These are phyloP conservation scores for Timema cristinae DNA, from an alignment of 2,888 invertebrate species.

Conservation along the genomic window DNA sequence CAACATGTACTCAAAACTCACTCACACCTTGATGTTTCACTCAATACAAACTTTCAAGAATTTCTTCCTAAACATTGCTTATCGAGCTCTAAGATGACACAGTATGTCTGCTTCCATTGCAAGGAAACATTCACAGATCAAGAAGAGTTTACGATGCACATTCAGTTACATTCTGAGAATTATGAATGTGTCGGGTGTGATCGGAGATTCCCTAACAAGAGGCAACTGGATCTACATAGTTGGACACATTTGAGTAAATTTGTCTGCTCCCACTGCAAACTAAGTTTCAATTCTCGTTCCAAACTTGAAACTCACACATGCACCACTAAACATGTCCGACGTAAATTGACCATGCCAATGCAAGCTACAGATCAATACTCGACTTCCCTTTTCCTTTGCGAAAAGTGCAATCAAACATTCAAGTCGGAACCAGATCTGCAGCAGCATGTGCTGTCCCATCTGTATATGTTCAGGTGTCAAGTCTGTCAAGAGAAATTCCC, in stretches of 20 bases:
- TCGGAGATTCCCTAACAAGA: neutral
- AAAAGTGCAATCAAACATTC: neutral
- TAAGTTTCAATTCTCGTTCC: too few relatives aligned
- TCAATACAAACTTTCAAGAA: too few relatives aligned
- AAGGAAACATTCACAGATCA: neutral
- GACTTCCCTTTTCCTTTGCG: neutral
- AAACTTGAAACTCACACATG: too few relatives aligned
- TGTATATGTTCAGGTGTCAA: neutral
- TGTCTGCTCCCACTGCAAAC: neutral
- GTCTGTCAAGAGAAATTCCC: neutral
- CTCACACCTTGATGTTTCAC: too few relatives aligned
- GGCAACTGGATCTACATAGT: neutral
- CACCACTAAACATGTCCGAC: too few relatives aligned
- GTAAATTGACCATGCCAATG: too few relatives aligned
- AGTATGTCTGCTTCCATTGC: neutral
- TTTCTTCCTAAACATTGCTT: too few relatives aligned
- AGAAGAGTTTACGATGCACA: neutral
- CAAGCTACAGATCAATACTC: too few relatives aligned
- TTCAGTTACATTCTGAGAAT: neutral
- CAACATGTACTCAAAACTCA: too few relatives aligned
- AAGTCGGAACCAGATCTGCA: neutral
- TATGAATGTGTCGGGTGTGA: constrained; percentile 9
- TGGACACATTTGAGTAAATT: constrained; percentile 7
- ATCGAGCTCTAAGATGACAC: neutral
- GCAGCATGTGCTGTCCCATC: neutral